Percentiles rank a stretch among this genome's conserved stretches.
Conservation (phyloP, 2,888 invertebrate species). For the Suillia variegata region DNA sequence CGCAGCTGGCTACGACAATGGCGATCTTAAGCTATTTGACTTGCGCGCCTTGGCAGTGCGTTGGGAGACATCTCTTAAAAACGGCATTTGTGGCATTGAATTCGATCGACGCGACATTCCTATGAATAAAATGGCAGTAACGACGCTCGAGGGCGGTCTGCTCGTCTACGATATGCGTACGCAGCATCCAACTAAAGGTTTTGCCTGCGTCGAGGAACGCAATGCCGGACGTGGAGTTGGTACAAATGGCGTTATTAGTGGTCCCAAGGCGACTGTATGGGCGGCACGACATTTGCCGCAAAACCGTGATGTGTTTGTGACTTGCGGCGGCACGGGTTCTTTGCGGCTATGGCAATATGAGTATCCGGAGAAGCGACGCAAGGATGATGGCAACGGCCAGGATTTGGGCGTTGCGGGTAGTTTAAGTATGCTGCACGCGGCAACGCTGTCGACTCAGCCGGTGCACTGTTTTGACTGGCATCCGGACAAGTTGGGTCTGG, state of each 20-base stretch:
- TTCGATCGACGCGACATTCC: constrained; percentile 92
- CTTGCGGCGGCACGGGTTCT: constrained; percentile 90
- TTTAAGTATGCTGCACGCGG: constrained; percentile 77
- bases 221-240: constrained; percentile 61
- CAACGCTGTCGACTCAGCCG: constrained; percentile 83
- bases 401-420: constrained; percentile 78
- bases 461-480: constrained; percentile 92
- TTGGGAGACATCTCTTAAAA: constrained; percentile 92
- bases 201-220: constrained; percentile 67
- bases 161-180: constrained; percentile 88
- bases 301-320: constrained; percentile 90
- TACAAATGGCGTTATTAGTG: constrained; percentile 60
- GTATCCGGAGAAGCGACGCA: constrained; percentile 79
- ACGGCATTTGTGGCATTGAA: constrained; percentile 87
- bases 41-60: constrained; percentile 78
- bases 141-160: constrained; percentile 89
- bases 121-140: constrained; percentile 93
- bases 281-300: constrained; percentile 86
- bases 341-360: constrained; percentile 94
- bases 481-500: constrained; percentile 84
- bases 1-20: constrained; percentile 94
- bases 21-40: constrained; percentile 94
- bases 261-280: constrained; percentile 89
- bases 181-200: constrained; percentile 85
- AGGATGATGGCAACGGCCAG: constrained; percentile 73